A percentile compares a stretch with the other conserved stretches of the same genome.
These are phyloP conservation scores for Halocynthia roretzi DNA, from an alignment of 23 tunicate genomes.

Conservation along the genomic window DNA sequence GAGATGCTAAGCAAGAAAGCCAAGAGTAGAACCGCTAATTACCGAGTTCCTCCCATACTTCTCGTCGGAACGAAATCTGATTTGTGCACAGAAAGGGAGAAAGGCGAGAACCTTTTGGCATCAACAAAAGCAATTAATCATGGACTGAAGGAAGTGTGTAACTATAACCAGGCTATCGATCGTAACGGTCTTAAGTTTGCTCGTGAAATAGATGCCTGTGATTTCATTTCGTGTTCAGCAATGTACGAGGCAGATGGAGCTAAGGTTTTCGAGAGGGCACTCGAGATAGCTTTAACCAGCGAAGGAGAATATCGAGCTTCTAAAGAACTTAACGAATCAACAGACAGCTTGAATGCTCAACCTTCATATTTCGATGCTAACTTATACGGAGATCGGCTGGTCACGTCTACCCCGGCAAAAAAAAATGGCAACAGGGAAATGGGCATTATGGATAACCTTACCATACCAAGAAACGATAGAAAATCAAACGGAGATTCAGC, in stretches of 20 bases:
- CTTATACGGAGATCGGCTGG: no score
- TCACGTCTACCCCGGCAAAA: no score
- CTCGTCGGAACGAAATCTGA: constrained; percentile 16
- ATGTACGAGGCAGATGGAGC: constrained; percentile 4
- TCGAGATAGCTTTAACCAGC: constrained; percentile 9
- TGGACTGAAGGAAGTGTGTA: no score
- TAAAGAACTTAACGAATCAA: neutral
- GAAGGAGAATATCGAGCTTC: constrained; percentile 21
- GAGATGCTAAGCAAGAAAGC: neutral
- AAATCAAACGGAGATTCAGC: no score
- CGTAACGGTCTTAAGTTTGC: constrained; percentile 7
- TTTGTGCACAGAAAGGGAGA: neutral
- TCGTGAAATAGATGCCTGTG: constrained; percentile 11
- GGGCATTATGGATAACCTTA: no score
- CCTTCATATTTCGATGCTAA: no score
- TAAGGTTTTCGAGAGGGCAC: constrained; percentile 7
- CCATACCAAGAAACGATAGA: no score
- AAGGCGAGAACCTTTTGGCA: no score
- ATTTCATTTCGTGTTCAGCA: constrained; percentile 16
- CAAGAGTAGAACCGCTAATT: neutral
- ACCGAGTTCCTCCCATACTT: constrained; percentile 7
- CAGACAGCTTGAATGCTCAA: no score
- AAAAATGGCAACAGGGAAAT: no score
- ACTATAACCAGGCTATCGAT: neutral
- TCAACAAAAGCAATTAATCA: no score